Base-by-base conservation (phyloP, 2,888 invertebrate species). In the Agriopis leucophaearia region DNA sequence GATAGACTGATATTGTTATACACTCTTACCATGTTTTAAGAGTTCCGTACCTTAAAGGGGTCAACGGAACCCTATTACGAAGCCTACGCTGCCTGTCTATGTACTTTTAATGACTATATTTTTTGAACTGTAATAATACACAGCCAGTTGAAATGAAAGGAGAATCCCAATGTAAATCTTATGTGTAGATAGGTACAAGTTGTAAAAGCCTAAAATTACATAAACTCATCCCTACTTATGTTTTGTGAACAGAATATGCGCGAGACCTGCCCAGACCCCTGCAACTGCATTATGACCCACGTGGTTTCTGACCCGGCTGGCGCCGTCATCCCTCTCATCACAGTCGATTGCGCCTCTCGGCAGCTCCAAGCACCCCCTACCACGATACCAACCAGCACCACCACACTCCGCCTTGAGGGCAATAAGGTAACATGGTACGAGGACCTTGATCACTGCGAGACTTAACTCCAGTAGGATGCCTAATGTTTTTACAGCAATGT, bases 321-420 rank as follows among this genome's bases (percentile, higher is more conserved):
- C 51, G 87, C 78, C 16, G 84, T 95, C 56, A 94, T 95, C 72
- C 96, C 96, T 0, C 94, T 96, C 66, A 96, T 96, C 59, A 95
- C 95, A 2, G 96, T 96, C 44, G 95, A 97, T 86, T 97, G 97
- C 81, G 95, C 95, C 12, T 78, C 91, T 50, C 89, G 94, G 59
- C 92, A 91, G 44, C 86, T 97, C 52, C 90, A 86, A 0, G 87
- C 92, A 51, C 94, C 97, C 63, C 97, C 97, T 0, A 76, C 85
- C 12, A 90, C 89, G 6, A 86, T 97, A 27, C 97, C 97, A 0
- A 91, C 94, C 0, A 95, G 95, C 78, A 96, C 96, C 9, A 96
- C 96, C 18, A 95, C 95, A 0, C 88, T 97, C 5, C 94, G 95
- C 50, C 89, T 97, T 7, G 95, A 95, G 79, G 95, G 95, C 74